Evolutionary conservation across 2,888 invertebrate species (phyloP).

Genomic region (Rotaria socialis): DNA sequence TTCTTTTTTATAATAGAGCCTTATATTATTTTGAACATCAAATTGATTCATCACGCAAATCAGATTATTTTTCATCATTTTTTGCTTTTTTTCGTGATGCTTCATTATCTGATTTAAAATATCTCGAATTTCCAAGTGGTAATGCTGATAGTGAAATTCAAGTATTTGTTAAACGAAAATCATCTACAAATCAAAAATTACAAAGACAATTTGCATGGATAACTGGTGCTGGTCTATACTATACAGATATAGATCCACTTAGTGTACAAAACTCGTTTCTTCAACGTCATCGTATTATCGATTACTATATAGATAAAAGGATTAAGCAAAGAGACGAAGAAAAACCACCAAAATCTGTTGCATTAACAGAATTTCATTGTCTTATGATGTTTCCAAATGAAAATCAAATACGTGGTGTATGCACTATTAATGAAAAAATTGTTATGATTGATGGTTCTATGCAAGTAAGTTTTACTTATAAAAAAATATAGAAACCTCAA

Average conservation of each 20-base stretch:
- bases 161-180: neutral
- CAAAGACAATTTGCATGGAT: conserved; percentile 18
- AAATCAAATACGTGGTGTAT: conserved; percentile 34
- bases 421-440: neutral
- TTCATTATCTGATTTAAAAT: conserved; percentile 17
- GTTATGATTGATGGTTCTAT: conserved; percentile 31
- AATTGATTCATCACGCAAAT: conserved; percentile 28
- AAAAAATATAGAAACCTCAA: too few species aligned
- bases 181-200: neutral
- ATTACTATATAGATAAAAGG: conserved; percentile 7
- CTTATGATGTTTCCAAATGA: conserved; percentile 32
- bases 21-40: conserved; percentile 14
- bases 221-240: conserved; percentile 1
- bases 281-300: neutral
- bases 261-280: conserved; percentile 23
- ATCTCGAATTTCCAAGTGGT: conserved; percentile 11
- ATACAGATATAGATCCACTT: conserved; percentile 21
- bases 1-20: neutral
- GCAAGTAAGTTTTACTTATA: neutral
- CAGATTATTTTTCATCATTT: conserved; percentile 11
- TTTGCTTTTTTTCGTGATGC: neutral
- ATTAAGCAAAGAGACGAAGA: neutral
- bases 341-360: conserved; percentile 20
- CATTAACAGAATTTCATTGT: conserved; percentile 34
- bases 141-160: conserved; percentile 26